Evolutionary conservation across 2,113 vertebrate genomes (phyloP).

Genomic region (Phocoena phocoena): DNA sequence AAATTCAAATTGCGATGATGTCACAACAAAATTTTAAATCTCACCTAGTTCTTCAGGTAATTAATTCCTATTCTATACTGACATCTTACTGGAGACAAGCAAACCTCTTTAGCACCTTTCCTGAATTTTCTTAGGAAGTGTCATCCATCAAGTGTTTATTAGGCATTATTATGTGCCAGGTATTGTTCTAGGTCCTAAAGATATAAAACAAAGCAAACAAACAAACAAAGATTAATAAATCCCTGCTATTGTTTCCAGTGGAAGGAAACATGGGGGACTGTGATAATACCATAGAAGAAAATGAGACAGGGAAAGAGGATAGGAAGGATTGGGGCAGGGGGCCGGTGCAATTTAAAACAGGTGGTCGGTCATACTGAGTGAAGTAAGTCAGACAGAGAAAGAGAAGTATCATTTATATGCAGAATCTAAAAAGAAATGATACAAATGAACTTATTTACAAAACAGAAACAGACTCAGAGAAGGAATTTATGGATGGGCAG

Average conservation of each 20-base stretch:
- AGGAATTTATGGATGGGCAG: too few relatives aligned
- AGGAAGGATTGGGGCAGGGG: too few relatives aligned
- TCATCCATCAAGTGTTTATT: background rate
- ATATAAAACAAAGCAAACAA: background rate
- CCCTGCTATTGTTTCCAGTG: background rate
- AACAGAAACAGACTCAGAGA: too few relatives aligned
- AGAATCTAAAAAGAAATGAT: too few relatives aligned
- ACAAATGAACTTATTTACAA: too few relatives aligned
- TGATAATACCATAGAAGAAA: background rate
- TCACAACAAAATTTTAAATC: background rate
- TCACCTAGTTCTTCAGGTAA: background rate
- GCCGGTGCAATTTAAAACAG: background rate
- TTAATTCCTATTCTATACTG: background rate
- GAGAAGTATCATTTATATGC: too few relatives aligned
- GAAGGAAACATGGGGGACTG: background rate
- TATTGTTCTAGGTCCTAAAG: background rate
- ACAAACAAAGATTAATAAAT: background rate
- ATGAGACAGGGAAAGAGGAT: background rate
- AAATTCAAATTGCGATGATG: background rate
- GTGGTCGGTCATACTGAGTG: too few relatives aligned
- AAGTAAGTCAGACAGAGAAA: too few relatives aligned
- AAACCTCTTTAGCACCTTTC: background rate
- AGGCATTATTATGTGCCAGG: background rate
- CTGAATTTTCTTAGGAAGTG: background rate
- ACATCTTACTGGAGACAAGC: background rate